Percentiles rank a stretch among this genome's conserved stretches.
Evolutionary conservation across 92 coral and sea anemone species (phyloP).

Genomic region (Porites cylindrica): DNA sequence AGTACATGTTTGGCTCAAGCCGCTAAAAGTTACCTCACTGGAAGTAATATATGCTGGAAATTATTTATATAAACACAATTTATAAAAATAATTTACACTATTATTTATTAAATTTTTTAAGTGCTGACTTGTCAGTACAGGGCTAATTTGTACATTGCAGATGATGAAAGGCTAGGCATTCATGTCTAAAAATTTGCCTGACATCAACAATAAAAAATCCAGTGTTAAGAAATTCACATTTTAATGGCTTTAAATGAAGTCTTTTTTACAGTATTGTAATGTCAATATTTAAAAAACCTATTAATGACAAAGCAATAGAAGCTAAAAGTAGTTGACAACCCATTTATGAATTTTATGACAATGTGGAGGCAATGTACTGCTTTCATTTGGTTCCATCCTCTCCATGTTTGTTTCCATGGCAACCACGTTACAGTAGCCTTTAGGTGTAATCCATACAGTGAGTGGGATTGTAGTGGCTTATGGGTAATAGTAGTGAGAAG

Average conservation of each 20-base stretch:
- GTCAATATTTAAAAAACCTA: too few relatives aligned
- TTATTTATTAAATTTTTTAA: not conserved
- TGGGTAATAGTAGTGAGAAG: not conserved
- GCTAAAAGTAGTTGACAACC: too few relatives aligned
- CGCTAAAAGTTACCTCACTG: not conserved
- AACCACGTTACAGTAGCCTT: not conserved
- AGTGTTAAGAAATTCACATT: too few relatives aligned
- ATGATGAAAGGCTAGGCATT: not conserved
- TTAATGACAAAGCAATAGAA: too few relatives aligned
- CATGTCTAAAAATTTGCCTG: too few relatives aligned
- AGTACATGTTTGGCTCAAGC: not conserved
- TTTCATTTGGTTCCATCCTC: not conserved
- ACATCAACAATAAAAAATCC: too few relatives aligned
- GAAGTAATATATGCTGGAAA: conserved; percentile 1
- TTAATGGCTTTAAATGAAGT: not conserved
- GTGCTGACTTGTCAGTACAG: not conserved
- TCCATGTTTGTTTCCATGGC: not conserved
- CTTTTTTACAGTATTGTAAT: not conserved
- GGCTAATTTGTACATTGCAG: not conserved
- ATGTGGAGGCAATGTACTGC: too few relatives aligned
- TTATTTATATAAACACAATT: not conserved
- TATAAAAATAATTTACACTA: not conserved
- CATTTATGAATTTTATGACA: too few relatives aligned
- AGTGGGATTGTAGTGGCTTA: not conserved
- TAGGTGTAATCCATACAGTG: not conserved